A percentile compares a stretch with the other conserved stretches of the same genome.
Conservation (phyloP, 2,113 vertebrate species). For the Australoheros scitulus region DNA sequence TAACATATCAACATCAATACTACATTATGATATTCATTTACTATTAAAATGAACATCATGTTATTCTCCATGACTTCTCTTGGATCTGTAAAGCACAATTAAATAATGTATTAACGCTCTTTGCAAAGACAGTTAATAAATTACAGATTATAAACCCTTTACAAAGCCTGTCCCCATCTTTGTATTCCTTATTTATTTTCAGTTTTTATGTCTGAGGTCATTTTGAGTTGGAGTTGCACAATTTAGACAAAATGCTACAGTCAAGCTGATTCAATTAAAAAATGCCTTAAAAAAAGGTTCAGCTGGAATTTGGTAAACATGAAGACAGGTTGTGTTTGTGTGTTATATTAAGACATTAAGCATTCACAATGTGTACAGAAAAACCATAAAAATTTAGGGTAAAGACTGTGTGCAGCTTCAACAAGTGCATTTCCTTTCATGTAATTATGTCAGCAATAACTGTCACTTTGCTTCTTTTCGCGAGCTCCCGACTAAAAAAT, state of each 20-base stretch:
- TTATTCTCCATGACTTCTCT: background rate
- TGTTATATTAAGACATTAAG: slow-evolving; percentile 25
- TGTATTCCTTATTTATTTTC: background rate
- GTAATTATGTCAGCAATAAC: background rate
- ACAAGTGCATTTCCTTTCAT: background rate
- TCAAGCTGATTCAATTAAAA: background rate
- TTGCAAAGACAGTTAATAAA: no score
- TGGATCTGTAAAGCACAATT: background rate
- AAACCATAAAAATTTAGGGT: background rate
- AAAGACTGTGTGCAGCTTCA: background rate
- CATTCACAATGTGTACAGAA: background rate
- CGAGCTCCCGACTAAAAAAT: background rate
- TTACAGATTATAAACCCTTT: no score
- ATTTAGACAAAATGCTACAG: background rate
- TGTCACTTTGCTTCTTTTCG: background rate
- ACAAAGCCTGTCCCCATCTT: no score
- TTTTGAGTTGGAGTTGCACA: background rate
- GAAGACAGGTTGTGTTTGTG: background rate
- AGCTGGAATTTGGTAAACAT: background rate
- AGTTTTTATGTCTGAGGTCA: background rate
- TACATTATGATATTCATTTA: background rate
- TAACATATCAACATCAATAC: background rate
- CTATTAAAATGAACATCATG: background rate
- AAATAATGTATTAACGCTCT: no score
- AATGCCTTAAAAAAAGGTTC: background rate